A percentile compares a stretch with the other conserved stretches of the same genome.
phyloP scores from a whole-genome alignment of 2,888 invertebrate species.

The Hesperia comma region DNA sequence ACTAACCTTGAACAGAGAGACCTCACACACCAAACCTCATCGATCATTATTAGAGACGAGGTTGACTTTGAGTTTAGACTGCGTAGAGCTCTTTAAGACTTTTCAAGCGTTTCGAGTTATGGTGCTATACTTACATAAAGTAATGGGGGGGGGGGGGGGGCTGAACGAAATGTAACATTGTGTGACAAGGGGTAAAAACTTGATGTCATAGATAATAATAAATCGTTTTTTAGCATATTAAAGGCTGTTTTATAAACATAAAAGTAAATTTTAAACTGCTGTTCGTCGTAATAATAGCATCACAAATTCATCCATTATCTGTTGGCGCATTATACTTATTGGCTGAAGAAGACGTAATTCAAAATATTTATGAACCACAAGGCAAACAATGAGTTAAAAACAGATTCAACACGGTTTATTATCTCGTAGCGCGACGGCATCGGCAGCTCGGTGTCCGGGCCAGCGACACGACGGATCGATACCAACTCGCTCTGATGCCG shows the following conservation, averaged over 20 bases:
- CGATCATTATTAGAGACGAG: background rate
- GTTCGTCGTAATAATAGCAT: background rate
- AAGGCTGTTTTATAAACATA: too few species aligned
- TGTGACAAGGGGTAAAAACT: too few species aligned
- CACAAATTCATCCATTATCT: background rate
- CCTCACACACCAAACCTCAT: too few species aligned
- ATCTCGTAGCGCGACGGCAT: constrained; percentile 13
- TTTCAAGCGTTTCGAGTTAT: background rate
- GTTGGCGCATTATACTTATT: background rate
- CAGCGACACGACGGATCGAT: constrained; percentile 16
- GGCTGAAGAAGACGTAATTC: background rate
- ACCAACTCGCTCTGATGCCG: constrained; percentile 7
- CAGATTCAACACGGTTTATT: constrained; percentile 18
- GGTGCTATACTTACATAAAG: too few species aligned
- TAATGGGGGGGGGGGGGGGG: too few species aligned
- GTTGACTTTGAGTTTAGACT: background rate
- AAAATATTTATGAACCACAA: background rate
- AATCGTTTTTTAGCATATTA: too few species aligned
- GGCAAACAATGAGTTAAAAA: constrained; percentile 6
- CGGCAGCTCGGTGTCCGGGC: constrained; percentile 7
- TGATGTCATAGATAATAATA: too few species aligned
- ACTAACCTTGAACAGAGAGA: too few species aligned
- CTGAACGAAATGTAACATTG: too few species aligned
- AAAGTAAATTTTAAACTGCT: too few species aligned
- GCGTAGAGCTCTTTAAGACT: background rate